Conservation (phyloP, 2,797 vertebrate genomes). For the Trichosurus vulpecula region DNA sequence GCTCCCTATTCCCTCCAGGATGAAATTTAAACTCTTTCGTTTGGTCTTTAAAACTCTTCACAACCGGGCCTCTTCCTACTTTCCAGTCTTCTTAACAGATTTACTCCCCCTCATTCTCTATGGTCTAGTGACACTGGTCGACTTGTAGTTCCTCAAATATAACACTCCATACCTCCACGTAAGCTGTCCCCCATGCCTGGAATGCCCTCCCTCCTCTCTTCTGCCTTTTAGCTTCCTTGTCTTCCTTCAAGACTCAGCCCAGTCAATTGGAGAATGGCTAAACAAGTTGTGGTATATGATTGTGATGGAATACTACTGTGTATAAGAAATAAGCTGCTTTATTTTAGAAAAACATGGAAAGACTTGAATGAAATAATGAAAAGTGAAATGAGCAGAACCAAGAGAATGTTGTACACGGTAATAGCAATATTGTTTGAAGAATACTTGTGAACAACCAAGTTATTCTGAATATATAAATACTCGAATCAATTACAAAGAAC, state of each 20-base stretch:
- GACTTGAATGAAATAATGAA: not conserved
- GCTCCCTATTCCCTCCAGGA: not conserved
- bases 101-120: not conserved
- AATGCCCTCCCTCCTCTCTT: not conserved
- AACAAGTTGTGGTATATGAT: not conserved
- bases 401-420: not conserved
- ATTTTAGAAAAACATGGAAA: not conserved
- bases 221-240: not conserved
- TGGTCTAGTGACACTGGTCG: not conserved
- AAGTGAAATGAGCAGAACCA: not conserved
- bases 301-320: not conserved
- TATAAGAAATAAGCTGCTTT: not conserved
- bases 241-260: not conserved
- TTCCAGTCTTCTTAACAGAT: not conserved
- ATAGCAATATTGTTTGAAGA: not conserved
- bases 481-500: not conserved
- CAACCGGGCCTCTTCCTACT: not conserved
- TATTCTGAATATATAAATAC: not conserved
- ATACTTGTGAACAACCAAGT: not conserved
- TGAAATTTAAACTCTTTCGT: not conserved
- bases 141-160: not conserved
- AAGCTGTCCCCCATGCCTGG: not conserved
- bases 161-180: not conserved
- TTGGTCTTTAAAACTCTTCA: not conserved
- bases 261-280: not conserved